Evolutionary conservation across 2,113 vertebrate genomes (phyloP).

Genomic region (Ceratotherium simum): DNA sequence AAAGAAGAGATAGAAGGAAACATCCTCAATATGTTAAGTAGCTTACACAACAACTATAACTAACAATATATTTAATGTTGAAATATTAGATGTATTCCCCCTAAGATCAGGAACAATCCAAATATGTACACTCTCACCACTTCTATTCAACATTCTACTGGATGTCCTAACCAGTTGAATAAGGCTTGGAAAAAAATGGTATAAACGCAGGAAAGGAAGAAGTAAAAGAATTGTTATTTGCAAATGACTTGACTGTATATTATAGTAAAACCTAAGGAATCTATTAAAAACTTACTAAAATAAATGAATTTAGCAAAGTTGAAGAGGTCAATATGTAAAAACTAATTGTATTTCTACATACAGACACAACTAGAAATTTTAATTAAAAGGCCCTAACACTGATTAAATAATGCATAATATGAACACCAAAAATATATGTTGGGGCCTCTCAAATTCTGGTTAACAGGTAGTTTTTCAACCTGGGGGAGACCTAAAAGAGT

Average conservation of each 20-base stretch:
- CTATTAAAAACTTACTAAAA: neutral
- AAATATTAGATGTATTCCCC: neutral
- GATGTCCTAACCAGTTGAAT: neutral
- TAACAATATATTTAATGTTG: neutral
- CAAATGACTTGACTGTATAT: neutral
- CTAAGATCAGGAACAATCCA: slow-evolving; percentile 3
- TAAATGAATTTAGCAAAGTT: neutral
- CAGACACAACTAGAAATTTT: neutral
- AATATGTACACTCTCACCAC: neutral
- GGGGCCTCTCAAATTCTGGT: neutral
- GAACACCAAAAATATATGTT: neutral
- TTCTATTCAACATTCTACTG: neutral
- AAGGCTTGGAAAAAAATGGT: neutral
- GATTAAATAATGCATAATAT: neutral
- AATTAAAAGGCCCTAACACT: neutral
- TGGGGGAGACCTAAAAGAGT: neutral
- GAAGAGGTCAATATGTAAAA: neutral
- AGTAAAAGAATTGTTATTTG: neutral
- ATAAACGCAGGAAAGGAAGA: slow-evolving; percentile 1
- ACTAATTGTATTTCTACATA: neutral
- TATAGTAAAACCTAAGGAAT: neutral
- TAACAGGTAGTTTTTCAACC: neutral
- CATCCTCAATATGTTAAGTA: neutral
- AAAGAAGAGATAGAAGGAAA: neutral
- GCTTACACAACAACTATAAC: neutral